These are phyloP conservation scores for Chionoecetes opilio DNA, from an alignment of 1,140 invertebrate genomes.

Conservation along the genomic window DNA sequence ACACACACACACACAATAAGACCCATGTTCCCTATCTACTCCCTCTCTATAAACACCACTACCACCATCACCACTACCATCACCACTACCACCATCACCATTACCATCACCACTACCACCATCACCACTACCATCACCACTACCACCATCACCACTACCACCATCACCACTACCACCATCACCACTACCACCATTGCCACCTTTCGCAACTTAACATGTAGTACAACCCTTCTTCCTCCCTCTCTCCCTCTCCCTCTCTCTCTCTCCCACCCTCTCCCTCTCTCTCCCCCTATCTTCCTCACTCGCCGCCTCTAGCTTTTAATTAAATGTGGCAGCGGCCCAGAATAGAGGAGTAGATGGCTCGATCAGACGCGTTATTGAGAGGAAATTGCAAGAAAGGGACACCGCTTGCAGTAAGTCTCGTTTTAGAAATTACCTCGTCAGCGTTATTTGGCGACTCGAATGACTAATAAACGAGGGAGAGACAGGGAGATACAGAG, in stretches of 20 bases:
- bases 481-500: no score
- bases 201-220: neutral
- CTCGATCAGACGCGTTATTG: constrained; percentile 18
- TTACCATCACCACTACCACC: no score
- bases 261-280: neutral
- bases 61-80: no score
- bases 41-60: neutral
- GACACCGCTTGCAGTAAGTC: neutral
- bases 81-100: no score
- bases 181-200: neutral
- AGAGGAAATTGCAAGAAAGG: neutral
- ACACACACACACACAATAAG: neutral
- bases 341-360: constrained; percentile 19
- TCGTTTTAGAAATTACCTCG: constrained; percentile 1
- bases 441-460: no score
- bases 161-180: no score
- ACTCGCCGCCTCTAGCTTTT: neutral
- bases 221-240: neutral
- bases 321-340: neutral
- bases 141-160: no score
- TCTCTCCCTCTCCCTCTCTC: neutral
- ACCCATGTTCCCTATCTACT: neutral
- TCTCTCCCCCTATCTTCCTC: neutral
- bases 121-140: no score
- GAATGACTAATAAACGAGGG: no score